Conservation (phyloP, 2,797 vertebrate species). For the Mycteria americana region DNA sequence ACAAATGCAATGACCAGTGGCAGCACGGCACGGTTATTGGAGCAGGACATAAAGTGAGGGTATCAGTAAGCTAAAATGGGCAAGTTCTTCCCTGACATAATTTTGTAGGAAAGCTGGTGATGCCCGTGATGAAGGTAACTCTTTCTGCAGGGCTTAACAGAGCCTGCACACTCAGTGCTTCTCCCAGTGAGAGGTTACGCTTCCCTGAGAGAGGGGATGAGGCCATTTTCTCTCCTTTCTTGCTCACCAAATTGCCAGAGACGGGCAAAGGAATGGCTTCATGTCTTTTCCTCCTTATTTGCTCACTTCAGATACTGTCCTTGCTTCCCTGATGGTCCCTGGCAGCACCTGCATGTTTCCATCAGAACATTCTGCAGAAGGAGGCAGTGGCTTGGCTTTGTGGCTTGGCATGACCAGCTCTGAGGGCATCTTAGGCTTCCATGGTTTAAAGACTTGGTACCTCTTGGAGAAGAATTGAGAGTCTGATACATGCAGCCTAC, state of each 20-base stretch:
- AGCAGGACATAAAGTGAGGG: background rate
- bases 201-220: background rate
- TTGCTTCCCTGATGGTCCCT: background rate
- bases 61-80: background rate
- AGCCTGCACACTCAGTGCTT: background rate
- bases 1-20: background rate
- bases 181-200: background rate
- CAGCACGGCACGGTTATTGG: background rate
- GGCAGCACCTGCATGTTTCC: background rate
- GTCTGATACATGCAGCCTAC: background rate
- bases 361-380: background rate
- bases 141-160: background rate
- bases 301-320: background rate
- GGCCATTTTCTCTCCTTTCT: background rate
- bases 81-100: background rate
- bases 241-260: background rate
- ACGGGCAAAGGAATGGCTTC: background rate
- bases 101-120: background rate
- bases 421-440: background rate
- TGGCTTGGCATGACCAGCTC: background rate
- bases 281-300: background rate
- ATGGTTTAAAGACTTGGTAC: background rate
- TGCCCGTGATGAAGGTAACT: background rate
- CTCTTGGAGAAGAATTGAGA: background rate
- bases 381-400: background rate